Conservation (phyloP, 1,140 invertebrate genomes). For the Polypedilum pembai region DNA sequence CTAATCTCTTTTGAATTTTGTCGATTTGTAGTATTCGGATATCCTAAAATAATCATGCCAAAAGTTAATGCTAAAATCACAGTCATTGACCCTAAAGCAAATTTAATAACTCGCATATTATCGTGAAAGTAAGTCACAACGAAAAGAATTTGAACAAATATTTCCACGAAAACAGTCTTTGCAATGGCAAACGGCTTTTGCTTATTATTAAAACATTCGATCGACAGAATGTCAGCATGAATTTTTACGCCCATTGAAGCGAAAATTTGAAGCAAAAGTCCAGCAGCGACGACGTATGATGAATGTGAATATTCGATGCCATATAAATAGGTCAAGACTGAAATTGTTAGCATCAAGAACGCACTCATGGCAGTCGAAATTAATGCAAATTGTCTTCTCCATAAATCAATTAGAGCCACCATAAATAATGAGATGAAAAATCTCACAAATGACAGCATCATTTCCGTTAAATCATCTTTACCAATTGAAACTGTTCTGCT, state of each 20-base stretch:
- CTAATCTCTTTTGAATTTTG: too few relatives aligned
- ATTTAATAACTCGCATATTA: too few relatives aligned
- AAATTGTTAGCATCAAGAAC: neutral
- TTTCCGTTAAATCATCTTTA: neutral
- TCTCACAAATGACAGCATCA: neutral
- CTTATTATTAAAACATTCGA: too few relatives aligned
- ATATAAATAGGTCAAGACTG: neutral
- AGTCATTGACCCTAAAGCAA: too few relatives aligned
- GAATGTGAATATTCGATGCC: neutral
- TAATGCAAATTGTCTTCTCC: slow-evolving; percentile 4
- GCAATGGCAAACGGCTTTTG: too few relatives aligned
- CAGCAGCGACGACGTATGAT: neutral
- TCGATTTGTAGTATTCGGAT: too few relatives aligned
- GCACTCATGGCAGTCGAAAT: neutral
- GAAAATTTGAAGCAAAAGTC: neutral
- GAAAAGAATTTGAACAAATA: too few relatives aligned
- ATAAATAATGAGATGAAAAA: neutral
- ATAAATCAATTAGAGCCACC: neutral
- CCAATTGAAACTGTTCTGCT: neutral
- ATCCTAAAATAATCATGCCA: too few relatives aligned
- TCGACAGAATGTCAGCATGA: too few relatives aligned
- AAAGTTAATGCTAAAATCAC: too few relatives aligned
- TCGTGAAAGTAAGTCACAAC: too few relatives aligned
- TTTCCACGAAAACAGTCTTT: too few relatives aligned
- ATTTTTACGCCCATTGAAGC: neutral